Base-by-base conservation (phyloP, 2,888 invertebrate genomes). In the Drosophila meridiana region DNA sequence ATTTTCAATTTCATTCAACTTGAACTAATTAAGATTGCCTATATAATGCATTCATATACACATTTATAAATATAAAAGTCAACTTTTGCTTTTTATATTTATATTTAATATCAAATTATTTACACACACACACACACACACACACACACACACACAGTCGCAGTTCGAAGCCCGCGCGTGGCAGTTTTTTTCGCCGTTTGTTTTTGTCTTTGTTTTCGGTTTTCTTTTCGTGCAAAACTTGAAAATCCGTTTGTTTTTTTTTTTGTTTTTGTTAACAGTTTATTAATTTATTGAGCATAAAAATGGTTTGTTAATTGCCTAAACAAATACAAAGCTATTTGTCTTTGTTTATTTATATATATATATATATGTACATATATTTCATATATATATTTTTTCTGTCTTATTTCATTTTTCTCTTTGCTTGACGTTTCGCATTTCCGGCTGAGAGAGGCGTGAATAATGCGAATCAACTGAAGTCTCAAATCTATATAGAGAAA, bases 221-320 rank as follows among this genome's bases (percentile, higher is more conserved):
- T 42, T 2, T 38, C 36, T 42, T 53, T 38, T 63, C 7, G 32
- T 5, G 11, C 26, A 48, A 58, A 76, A 76, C 64, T 58, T 62
- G 70, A 71, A 66, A 59, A 62, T 40, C 8, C 7, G n/a, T 47
- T 67, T 20, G 55, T 3, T 7, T 34, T 34, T 42, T 13, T 61
- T 45, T 40, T 76, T 59, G 36, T 13, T 61, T 45, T 40, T 76
- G 56, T 53, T 11, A 53, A 57, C 63, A 67, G 60, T 76, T 77
- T 77, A 73, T 69, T 73, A 76, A 77, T 76, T 77, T 72, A 76
- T 77, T 76, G 78, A 60, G 77, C 77, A 76, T 76, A 56, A 76
- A 75, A 77, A 68, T 77, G 57, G 60, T 68, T 64, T 58, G 63
- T 68, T 77, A 77, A 76, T 76, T 76, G 68, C 61, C 63, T 50